Evolutionary conservation across 1,140 invertebrate species (phyloP), one percentile per base, ranked within the genome.

Genomic region (Micrasema longulum): DNA sequence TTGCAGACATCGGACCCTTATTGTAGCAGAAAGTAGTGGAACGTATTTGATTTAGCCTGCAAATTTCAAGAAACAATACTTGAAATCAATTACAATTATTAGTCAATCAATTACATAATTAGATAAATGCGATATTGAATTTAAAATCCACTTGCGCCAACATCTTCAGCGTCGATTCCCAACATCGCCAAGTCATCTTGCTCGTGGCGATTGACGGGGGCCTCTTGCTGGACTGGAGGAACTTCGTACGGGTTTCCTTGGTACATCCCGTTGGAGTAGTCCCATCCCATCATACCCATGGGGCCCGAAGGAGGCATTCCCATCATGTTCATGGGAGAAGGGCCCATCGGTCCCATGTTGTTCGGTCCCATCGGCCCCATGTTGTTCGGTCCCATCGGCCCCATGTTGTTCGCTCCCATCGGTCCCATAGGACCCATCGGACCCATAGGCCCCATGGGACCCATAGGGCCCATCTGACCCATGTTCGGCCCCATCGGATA

Each of bases 131-230:
- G n/a, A n/a, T n/a, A n/a, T n/a, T 31, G 7, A 31, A 16, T 41
- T 69, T 63, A 76, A 68, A 76, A 80, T 35, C 79, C 77, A 23
- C 78, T 74, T 10, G 89, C 89, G 9, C 89, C 89, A 76, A 91
- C 87, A 79, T 91, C 90, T 53, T 88, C 87, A 1, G 88, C 89
- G 77, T 91, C 89, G 35, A 91, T 90, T 2, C 90, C 90, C 31
- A 91, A 80, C 87, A 91, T 86, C 2, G 90, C 90, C 62, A 91
- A 78, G 72, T 91, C 90, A 45, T 91, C 89, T 67, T 89, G 77
- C 50, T 89, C 87, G 55, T 86, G 86, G 48, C n/a, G 45, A 5
- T 48, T 68, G 11, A n/a, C 12, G 26, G 12, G 50, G 20, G 38
- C 7, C 6, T 22, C 52, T 14, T 9, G 3, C 2, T 50, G 48